Conservation (phyloP, 2,113 vertebrate genomes). For the Tragelaphus buxtoni region DNA sequence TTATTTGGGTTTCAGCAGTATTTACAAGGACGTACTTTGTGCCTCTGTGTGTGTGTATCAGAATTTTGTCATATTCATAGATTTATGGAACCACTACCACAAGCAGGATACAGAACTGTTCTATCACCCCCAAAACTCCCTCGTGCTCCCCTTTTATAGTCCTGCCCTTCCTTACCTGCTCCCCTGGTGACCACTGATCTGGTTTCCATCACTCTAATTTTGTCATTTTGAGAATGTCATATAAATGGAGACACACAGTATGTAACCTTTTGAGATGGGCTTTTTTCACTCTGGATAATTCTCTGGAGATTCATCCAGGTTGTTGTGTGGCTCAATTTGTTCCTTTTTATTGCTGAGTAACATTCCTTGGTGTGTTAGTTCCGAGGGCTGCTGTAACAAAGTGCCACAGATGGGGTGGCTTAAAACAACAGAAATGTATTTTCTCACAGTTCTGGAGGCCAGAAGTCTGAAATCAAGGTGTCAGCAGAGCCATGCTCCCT, state of each 20-base stretch:
- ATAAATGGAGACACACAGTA: neutral
- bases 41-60: neutral
- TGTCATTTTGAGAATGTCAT: neutral
- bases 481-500: neutral
- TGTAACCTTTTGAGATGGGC: neutral
- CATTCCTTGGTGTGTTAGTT: neutral
- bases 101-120: neutral
- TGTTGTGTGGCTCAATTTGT: neutral
- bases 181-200: neutral
- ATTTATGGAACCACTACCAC: neutral
- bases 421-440: neutral
- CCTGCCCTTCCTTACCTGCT: neutral
- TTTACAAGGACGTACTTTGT: neutral
- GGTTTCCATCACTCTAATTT: neutral
- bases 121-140: neutral
- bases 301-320: neutral
- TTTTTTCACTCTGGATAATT: neutral
- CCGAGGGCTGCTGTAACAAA: neutral
- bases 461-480: neutral
- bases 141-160: neutral
- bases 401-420: rapidly evolving
- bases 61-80: neutral
- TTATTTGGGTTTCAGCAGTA: neutral
- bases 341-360: neutral
- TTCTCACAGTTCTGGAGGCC: neutral